Evolutionary conservation across 2,797 vertebrate species (phyloP), one percentile per base, ranked within the genome.

Genomic region (Alouatta caraya): DNA sequence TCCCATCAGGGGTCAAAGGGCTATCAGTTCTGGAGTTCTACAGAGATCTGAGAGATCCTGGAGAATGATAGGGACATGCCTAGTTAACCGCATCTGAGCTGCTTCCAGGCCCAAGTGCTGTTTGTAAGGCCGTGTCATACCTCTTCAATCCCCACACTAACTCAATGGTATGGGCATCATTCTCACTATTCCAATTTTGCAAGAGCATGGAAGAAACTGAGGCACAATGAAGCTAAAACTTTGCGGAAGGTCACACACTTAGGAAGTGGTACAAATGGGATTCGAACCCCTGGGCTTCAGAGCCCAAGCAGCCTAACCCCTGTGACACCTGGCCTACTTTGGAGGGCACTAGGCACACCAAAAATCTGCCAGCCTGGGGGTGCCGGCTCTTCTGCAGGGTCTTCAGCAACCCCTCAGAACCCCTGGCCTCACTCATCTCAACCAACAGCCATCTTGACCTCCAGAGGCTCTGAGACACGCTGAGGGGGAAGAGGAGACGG

Each of bases 1-100:
- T 97, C 94, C 92, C 94, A 72, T 89, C 72, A 93, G 55, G 44
- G 73, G 67, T 82, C 85, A 94, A 76, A 85, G 76, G 72, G 46
- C 79, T 91, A 91, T 95, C 87, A 21, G 87, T 88, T 59, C 93
- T 59, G 33, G 78, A 85, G 67, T 48, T 90, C 88, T 79, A 61
- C 50, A 78, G 59, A 26, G 64, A 48, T 39, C 4, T 10, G 46
- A 44, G 42, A 70, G 46, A 2, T 37, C 59, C 42, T 1, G 0
- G 59, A 55, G 59, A n/a, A 10, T 22, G 42, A 59, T 0, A 55
- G 90, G 89, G 61, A 52, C 15, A 6, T 0, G 9, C 55, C 82
- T 21, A 21, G 61, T 33, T 57, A 42, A 33, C 87, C 52, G 24
- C 70, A 79, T 64, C 1, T 0, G 26, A 52, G 76, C 30, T 13